Conservation (phyloP, 2,113 vertebrate species). For the Microtus montanus region DNA sequence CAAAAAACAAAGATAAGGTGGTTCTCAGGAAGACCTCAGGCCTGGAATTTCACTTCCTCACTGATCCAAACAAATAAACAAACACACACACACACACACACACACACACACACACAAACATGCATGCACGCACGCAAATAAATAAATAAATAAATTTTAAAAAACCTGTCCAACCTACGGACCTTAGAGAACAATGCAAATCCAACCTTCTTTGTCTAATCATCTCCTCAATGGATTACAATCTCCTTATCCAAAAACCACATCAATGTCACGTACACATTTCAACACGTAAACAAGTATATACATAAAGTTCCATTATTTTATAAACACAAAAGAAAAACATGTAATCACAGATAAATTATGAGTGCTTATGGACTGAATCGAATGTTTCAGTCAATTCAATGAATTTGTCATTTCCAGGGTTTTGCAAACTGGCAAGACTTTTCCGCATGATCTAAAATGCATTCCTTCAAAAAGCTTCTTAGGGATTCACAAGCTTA, state of each 20-base stretch:
- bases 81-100: too few species aligned
- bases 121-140: too few species aligned
- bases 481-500: background rate
- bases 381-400: conserved; percentile 3
- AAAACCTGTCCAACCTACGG: conserved; percentile 1
- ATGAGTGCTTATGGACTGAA: conserved; percentile 18
- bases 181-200: conserved; percentile 66
- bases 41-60: conserved; percentile 70
- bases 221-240: conserved; percentile 50
- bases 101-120: too few species aligned
- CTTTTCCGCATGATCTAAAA: conserved; percentile 11
- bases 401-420: background rate
- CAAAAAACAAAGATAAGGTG: conserved; percentile 64
- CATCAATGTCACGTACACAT: conserved; percentile 3
- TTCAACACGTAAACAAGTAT: conserved; percentile 14
- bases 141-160: too few species aligned
- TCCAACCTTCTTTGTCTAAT: conserved; percentile 30
- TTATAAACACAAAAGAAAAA: conserved; percentile 3
- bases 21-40: conserved; percentile 63
- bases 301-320: conserved; percentile 23
- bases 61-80: conserved; percentile 17
- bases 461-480: conserved; percentile 1
- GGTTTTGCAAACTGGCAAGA: conserved; percentile 21
- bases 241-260: conserved; percentile 5
- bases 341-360: conserved; percentile 5